Percentiles rank a stretch among this genome's conserved stretches.
Conservation (phyloP, 2,797 vertebrate genomes). For the Eleutherodactylus coqui region DNA sequence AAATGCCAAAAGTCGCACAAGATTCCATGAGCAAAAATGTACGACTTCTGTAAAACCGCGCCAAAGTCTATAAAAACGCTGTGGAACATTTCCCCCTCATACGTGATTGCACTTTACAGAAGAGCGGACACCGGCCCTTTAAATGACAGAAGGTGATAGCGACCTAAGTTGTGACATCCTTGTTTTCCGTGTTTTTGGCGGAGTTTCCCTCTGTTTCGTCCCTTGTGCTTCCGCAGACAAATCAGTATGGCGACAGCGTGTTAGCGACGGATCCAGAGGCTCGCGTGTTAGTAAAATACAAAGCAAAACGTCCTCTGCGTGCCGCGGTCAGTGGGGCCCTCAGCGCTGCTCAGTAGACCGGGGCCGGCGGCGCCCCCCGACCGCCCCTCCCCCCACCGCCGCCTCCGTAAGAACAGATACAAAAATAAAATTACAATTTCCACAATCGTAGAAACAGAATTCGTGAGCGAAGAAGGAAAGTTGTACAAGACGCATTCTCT, state of each 20-base stretch:
- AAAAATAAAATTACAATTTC: slow-evolving; percentile 55
- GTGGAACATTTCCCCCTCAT: not conserved
- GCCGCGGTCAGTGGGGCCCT: slow-evolving; percentile 6
- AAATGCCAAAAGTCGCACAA: too few species aligned
- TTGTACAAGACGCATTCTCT: not conserved
- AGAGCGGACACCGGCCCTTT: not conserved
- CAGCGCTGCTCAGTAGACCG: slow-evolving; percentile 1
- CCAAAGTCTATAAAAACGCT: too few species aligned
- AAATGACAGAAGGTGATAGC: not conserved
- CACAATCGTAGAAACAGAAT: slow-evolving; percentile 32
- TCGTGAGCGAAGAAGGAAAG: not conserved
- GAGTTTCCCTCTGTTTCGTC: not conserved
- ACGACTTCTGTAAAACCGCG: too few species aligned
- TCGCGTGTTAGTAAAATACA: slow-evolving; percentile 11
- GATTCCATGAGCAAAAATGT: too few species aligned
- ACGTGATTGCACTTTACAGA: not conserved
- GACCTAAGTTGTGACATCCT: not conserved
- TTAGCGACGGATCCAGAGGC: not conserved
- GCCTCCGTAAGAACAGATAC: slow-evolving; percentile 42
- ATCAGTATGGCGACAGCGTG: not conserved
- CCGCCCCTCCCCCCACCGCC: not conserved
- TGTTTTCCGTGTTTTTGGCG: not conserved
- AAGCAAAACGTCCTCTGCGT: not conserved
- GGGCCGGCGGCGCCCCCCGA: slow-evolving; percentile 63
- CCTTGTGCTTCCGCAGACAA: slow-evolving; percentile 43